phyloP scores from a whole-genome alignment of 2,888 invertebrate genomes.

The Rapana venosa region DNA sequence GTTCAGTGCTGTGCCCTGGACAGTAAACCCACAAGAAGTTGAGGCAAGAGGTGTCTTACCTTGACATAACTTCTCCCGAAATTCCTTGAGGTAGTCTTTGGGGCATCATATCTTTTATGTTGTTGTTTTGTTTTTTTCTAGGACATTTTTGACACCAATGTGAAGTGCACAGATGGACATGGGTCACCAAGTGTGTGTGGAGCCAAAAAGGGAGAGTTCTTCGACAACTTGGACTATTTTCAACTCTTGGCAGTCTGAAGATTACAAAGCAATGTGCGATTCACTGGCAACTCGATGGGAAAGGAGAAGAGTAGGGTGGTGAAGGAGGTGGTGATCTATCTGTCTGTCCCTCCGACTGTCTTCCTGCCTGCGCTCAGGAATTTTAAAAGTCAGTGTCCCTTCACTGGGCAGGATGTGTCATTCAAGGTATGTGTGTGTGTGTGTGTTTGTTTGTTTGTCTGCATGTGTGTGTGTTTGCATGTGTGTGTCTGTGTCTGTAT shows the following conservation, averaged over 20 bases:
- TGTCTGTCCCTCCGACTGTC: constrained; percentile 46
- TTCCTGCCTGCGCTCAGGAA: constrained; percentile 42
- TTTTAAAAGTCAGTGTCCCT: constrained; percentile 41
- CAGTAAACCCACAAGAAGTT: not conserved
- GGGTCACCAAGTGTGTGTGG: constrained; percentile 23
- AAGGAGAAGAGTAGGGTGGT: not conserved
- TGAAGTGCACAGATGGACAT: constrained; percentile 32
- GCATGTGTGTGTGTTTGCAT: not conserved
- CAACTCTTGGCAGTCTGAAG: constrained; percentile 15
- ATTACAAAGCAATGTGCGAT: constrained; percentile 34
- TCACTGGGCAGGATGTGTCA: constrained; percentile 12
- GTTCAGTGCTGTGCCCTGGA: no score
- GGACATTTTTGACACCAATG: constrained; percentile 43
- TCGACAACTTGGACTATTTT: constrained; percentile 20
- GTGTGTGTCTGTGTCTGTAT: not conserved
- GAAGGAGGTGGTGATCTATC: constrained; percentile 47
- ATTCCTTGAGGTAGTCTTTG: not conserved
- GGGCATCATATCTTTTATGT: not conserved
- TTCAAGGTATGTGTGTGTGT: constrained; percentile 17
- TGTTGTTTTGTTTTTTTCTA: not conserved
- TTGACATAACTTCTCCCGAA: no score
- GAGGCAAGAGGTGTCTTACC: not conserved
- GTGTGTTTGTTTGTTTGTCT: not conserved
- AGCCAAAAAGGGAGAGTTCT: constrained; percentile 39
- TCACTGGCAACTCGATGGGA: not conserved